Conservation (phyloP, 2,888 invertebrate species). For the Capitulum mitella region DNA sequence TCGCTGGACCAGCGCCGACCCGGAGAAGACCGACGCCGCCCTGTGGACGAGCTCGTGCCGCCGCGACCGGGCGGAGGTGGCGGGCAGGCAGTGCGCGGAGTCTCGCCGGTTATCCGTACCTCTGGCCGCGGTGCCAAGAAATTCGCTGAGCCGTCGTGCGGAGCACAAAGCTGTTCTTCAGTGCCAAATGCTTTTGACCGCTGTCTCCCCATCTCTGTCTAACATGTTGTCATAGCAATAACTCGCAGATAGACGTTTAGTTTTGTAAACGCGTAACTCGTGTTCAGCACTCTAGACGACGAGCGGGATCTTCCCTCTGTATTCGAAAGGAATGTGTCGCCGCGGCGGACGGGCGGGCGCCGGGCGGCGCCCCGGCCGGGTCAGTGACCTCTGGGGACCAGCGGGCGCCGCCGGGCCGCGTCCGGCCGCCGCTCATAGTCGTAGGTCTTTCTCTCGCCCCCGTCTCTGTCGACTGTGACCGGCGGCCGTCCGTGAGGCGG, state of each 20-base stretch:
- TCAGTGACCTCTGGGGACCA: too few species aligned
- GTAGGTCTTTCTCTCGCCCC: conserved; percentile 6
- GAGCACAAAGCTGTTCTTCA: conserved; percentile 4
- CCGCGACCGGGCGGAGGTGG: too few species aligned
- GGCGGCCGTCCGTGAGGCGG: not conserved
- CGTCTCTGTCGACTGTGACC: not conserved
- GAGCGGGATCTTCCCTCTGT: not conserved
- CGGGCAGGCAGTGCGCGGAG: too few species aligned
- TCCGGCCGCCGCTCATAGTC: not conserved
- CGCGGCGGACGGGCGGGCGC: not conserved
- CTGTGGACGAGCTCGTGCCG: too few species aligned
- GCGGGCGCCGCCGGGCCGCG: too few species aligned
- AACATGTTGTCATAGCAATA: conserved; percentile 23
- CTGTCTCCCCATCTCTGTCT: conserved; percentile 14
- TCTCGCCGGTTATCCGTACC: not conserved
- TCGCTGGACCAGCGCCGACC: too few species aligned
- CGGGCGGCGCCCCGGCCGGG: not conserved
- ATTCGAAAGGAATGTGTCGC: not conserved
- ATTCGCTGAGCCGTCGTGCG: not conserved
- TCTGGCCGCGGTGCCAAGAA: not conserved
- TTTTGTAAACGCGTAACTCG: conserved; percentile 10
- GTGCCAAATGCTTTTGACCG: conserved; percentile 19
- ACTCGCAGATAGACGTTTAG: conserved; percentile 13
- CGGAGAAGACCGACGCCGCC: not conserved
- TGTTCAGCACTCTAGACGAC: not conserved